Percentiles rank a stretch among this genome's conserved stretches.
Evolutionary conservation across 2,888 invertebrate genomes (phyloP).

Genomic region (Sepioteuthis lessoniana): DNA sequence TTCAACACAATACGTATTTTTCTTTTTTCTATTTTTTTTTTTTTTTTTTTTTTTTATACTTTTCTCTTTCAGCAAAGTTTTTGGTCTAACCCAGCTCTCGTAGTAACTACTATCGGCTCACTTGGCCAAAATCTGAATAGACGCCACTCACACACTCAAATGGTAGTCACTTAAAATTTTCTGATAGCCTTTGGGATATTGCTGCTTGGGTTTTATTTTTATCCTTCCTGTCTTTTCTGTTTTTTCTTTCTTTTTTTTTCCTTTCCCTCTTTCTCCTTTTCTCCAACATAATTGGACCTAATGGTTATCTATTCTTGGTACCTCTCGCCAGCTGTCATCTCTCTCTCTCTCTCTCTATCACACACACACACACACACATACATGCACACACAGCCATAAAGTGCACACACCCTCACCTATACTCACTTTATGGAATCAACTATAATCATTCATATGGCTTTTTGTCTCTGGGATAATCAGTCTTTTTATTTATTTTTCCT

Average conservation of each 20-base stretch:
- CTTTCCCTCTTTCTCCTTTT: no score
- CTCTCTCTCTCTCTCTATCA: neutral
- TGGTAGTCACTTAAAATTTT: slow-evolving; percentile 45
- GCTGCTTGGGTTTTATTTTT: slow-evolving; percentile 36
- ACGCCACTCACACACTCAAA: slow-evolving; percentile 11
- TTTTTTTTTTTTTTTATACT: slow-evolving; percentile 35
- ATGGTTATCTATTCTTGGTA: neutral
- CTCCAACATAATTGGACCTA: neutral
- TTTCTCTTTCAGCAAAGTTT: slow-evolving; percentile 46
- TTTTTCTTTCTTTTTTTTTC: neutral
- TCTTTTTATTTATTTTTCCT: neutral
- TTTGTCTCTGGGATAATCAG: neutral
- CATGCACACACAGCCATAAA: neutral
- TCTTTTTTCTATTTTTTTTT: neutral
- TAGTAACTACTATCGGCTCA: slow-evolving; percentile 47
- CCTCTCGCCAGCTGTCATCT: neutral
- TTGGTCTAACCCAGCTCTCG: slow-evolving; percentile 44
- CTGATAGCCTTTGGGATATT: slow-evolving; percentile 42
- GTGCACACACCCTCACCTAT: neutral
- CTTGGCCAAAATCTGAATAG: slow-evolving; percentile 41
- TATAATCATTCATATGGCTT: neutral
- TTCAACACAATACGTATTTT: slow-evolving; percentile 21
- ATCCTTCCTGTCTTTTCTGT: neutral
- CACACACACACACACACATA: neutral
- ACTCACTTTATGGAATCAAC: neutral